Conservation (phyloP, 2,113 vertebrate genomes). For the Periophthalmodon schlosseri region DNA sequence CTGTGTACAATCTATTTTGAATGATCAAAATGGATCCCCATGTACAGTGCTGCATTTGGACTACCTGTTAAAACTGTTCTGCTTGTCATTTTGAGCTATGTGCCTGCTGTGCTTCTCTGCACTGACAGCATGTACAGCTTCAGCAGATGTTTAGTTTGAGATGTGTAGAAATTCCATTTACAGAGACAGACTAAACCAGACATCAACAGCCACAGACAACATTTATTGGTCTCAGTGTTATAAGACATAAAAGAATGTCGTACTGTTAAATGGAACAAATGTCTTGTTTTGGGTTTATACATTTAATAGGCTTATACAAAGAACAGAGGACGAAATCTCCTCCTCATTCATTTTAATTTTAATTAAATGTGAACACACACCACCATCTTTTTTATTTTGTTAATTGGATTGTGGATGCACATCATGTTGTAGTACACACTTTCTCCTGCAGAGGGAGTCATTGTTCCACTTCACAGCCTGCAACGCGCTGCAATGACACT, state of each 20-base stretch:
- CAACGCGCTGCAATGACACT: background rate
- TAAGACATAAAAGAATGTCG: slow-evolving; percentile 12
- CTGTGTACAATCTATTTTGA: background rate
- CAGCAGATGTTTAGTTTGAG: slow-evolving; percentile 51
- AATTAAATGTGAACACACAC: background rate
- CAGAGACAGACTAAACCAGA: slow-evolving; percentile 5
- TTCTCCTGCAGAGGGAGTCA: slow-evolving; percentile 64
- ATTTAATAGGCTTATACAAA: slow-evolving; percentile 12
- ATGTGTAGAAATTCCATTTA: slow-evolving; percentile 21
- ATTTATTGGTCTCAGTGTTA: slow-evolving; percentile 16
- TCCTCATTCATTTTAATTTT: background rate
- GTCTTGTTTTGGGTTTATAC: background rate
- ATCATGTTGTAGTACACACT: background rate
- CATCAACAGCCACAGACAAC: slow-evolving; percentile 12
- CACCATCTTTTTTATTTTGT: too few species aligned
- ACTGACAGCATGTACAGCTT: slow-evolving; percentile 27
- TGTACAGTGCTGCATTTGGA: background rate
- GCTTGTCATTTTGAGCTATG: slow-evolving; percentile 49
- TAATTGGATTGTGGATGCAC: background rate
- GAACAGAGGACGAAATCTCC: background rate
- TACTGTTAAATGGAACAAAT: slow-evolving; percentile 12
- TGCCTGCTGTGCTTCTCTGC: slow-evolving; percentile 12
- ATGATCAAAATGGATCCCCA: background rate
- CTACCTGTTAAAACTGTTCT: slow-evolving; percentile 26
- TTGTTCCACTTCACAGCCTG: slow-evolving; percentile 47